Evolutionary conservation across 2,797 vertebrate species (phyloP).

Genomic region (Notamacropus eugenii): DNA sequence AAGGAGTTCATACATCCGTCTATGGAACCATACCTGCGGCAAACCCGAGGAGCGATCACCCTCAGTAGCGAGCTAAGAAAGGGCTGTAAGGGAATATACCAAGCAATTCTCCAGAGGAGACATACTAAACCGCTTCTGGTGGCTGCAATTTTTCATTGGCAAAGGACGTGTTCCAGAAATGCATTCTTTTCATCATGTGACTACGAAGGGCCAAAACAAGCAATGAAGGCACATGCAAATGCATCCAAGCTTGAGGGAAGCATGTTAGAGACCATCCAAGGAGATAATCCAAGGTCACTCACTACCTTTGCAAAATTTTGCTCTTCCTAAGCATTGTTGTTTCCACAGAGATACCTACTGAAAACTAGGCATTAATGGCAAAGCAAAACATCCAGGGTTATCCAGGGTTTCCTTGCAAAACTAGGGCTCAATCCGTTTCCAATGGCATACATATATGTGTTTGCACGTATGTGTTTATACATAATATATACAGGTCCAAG

Average conservation of each 20-base stretch:
- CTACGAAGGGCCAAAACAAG: neutral
- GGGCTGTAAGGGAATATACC: neutral
- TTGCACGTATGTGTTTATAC: neutral
- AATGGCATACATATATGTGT: neutral
- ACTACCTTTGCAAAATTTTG: neutral
- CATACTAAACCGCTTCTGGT: neutral
- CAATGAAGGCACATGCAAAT: accelerated
- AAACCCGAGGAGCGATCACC: neutral
- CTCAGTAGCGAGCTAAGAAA: accelerated
- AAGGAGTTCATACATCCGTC: neutral
- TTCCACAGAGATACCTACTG: neutral
- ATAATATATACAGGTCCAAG: neutral
- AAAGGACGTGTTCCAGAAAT: neutral
- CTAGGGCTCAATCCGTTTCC: neutral
- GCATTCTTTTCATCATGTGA: neutral
- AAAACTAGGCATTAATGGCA: neutral
- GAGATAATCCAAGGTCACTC: neutral
- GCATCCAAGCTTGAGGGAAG: neutral
- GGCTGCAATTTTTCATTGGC: neutral
- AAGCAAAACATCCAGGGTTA: neutral
- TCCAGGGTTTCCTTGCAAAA: neutral
- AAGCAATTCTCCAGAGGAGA: neutral
- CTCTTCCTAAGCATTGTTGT: neutral
- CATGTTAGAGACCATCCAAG: neutral
- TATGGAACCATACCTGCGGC: neutral